Base-by-base conservation (phyloP, 2,888 invertebrate genomes). In the Elegia similella region DNA sequence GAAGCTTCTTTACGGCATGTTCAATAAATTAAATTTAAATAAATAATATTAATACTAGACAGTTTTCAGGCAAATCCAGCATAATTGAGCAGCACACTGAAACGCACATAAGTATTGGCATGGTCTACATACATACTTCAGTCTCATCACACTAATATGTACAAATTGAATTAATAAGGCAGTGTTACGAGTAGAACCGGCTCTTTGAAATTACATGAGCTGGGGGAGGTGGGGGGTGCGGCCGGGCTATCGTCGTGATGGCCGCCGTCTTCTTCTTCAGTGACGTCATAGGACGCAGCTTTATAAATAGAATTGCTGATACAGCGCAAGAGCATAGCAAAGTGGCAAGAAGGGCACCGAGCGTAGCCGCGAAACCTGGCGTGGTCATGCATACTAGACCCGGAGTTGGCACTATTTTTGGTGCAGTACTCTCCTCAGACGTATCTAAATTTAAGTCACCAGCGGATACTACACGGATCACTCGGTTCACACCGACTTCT, bases 321-420 rank as follows among this genome's bases (percentile, higher is more conserved):
- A 97, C 93, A 34, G 97, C 92, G 78, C 97, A 98, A 8, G 98
- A 97, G 59, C 96, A 94, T 58, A 98, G 90, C 67, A 98, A 90
- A 55, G 98, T 95, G 56, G 95, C 96, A 59, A 98, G 92, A 23
- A 98, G 92, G 50, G 98, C 94, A 54, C 97, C 94, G 30, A 98
- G 92, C 30, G 97, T 96, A 34, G 96, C 95, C 42, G 97, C 96
- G 75, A 98, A 98, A 10, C 98, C 97, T n/a, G 97, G 96, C 5
- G 97, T 97, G 0, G 98, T 97, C 97, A 98, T 97, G 84, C 98
- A 98, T 64, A 98, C 97, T 62, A 97, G 89, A 2, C 95, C 94
- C 2, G 96, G 96, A 0, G 96, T 93, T 12, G 94, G 93, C 48
- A 93, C 88, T 5, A 93, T 92, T 63, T 91, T 90, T 38, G 93